Evolutionary conservation across 2,797 vertebrate genomes (phyloP).

Genomic region (Pyrocephalus nanus): DNA sequence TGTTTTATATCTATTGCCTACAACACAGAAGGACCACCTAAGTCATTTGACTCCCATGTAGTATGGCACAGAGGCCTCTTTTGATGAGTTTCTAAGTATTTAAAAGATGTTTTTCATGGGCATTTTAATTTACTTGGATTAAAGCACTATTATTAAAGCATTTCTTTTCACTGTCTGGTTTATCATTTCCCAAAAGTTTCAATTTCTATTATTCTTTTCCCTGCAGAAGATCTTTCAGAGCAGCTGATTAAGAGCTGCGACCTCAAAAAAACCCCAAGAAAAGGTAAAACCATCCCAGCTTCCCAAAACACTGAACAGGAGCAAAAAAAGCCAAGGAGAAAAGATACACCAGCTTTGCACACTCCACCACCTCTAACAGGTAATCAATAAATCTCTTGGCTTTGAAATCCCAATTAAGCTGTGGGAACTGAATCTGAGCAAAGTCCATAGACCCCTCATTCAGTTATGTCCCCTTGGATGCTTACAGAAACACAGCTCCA

Average conservation of each 20-base stretch:
- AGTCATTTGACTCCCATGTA: background rate
- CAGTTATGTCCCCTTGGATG: background rate
- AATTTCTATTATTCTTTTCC: background rate
- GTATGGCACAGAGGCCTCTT: background rate
- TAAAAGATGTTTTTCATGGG: background rate
- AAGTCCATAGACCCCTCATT: background rate
- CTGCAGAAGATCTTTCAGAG: slow-evolving; percentile 76
- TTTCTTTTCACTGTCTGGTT: background rate
- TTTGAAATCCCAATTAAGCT: background rate
- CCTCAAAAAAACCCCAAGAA: slow-evolving; percentile 72
- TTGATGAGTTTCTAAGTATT: background rate
- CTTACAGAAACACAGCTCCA: background rate
- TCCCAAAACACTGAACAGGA: slow-evolving; percentile 75
- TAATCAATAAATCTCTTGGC: slow-evolving; percentile 16
- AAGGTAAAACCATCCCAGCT: slow-evolving; percentile 58
- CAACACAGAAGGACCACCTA: background rate
- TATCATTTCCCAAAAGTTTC: background rate
- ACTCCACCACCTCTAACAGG: slow-evolving; percentile 84
- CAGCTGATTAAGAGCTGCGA: slow-evolving; percentile 77
- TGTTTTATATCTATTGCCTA: background rate
- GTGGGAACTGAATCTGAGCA: background rate
- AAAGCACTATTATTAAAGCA: background rate
- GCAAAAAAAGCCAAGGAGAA: slow-evolving; percentile 88
- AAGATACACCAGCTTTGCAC: slow-evolving; percentile 86
- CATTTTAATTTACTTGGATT: background rate